Evolutionary conservation across 2,888 invertebrate species (phyloP).

Genomic region (Ormyrus labotus): DNA sequence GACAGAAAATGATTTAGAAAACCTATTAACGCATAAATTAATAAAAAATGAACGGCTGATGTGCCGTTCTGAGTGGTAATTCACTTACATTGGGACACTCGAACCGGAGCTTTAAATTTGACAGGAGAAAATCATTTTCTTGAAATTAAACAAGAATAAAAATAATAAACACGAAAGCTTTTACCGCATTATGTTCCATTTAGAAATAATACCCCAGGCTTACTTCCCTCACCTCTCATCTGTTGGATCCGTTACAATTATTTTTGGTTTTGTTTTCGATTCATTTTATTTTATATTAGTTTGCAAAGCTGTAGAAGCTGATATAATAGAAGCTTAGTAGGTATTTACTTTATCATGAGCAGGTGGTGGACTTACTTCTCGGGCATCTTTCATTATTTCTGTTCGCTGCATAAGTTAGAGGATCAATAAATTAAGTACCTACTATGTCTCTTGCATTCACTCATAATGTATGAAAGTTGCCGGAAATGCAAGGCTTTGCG

Average conservation of each 20-base stretch:
- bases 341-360: constrained; percentile 20
- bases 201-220: constrained; percentile 27
- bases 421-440: constrained; percentile 23
- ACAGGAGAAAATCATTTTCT: too few relatives aligned
- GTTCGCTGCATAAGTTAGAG: not conserved
- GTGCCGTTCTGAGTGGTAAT: too few relatives aligned
- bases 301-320: not conserved
- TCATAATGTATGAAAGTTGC: constrained; percentile 15
- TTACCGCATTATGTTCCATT: not conserved
- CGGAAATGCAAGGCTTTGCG: not conserved
- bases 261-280: not conserved
- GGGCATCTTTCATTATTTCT: not conserved
- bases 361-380: not conserved
- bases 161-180: not conserved
- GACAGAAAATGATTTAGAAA: too few relatives aligned
- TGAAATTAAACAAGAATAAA: too few relatives aligned
- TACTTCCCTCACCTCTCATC: constrained; percentile 12
- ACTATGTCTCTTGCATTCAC: constrained; percentile 5
- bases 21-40: too few relatives aligned
- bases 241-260: constrained; percentile 8
- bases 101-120: too few relatives aligned
- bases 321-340: constrained; percentile 3
- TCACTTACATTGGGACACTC: too few relatives aligned
- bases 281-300: not conserved
- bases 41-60: too few relatives aligned